phyloP scores from a whole-genome alignment of 1,140 invertebrate genomes.

The Heterodera schachtii region DNA sequence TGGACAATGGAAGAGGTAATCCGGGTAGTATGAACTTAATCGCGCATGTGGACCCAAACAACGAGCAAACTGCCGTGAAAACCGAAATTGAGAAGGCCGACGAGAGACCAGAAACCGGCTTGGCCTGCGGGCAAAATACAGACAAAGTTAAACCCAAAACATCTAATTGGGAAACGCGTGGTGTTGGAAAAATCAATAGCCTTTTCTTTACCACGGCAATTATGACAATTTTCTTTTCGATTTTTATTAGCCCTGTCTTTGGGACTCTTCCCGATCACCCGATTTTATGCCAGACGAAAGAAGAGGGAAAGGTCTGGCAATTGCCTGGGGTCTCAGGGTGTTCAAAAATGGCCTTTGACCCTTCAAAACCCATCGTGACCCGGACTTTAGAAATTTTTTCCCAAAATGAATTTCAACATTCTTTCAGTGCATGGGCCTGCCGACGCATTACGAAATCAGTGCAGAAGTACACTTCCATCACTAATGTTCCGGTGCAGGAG shows the following conservation, averaged over 20 bases:
- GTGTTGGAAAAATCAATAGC: neutral
- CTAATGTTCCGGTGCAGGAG: neutral
- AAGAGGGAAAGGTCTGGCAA: neutral
- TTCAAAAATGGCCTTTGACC: neutral
- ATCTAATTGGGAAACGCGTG: neutral
- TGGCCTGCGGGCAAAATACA: neutral
- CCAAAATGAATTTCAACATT: neutral
- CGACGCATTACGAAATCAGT: neutral
- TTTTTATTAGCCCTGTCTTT: neutral
- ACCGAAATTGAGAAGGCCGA: neutral
- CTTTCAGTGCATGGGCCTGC: neutral
- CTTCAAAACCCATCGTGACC: neutral
- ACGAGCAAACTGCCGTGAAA: neutral
- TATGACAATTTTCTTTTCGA: neutral
- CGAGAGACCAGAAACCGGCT: neutral
- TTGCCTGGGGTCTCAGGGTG: neutral
- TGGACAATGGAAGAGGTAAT: neutral
- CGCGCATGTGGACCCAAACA: neutral
- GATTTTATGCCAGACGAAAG: neutral
- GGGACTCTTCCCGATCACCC: neutral
- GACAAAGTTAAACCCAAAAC: neutral
- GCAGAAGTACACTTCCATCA: neutral
- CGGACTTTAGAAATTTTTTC: neutral
- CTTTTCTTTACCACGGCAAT: neutral
- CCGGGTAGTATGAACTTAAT: neutral